A percentile compares a stretch with the other conserved stretches of the same genome.
Conservation (phyloP, 2,797 vertebrate species). For the Fistularia commersonii region DNA sequence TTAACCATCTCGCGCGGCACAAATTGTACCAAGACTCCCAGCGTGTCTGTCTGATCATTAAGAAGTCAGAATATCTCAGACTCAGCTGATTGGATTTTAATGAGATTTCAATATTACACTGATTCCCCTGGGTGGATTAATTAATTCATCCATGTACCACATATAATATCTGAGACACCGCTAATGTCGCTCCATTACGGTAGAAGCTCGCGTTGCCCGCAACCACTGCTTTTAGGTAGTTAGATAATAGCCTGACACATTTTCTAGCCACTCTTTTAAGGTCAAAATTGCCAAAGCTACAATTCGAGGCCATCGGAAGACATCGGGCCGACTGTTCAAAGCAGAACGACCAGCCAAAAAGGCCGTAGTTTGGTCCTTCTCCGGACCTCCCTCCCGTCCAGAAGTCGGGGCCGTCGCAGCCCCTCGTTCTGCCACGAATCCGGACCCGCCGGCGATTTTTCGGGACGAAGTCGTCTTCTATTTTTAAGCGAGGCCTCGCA, state of each 20-base stretch:
- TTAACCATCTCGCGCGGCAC: conserved; percentile 42
- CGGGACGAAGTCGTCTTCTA: too few relatives aligned
- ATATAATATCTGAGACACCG: conserved; percentile 29
- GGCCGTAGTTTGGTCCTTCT: too few relatives aligned
- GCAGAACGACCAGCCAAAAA: too few relatives aligned
- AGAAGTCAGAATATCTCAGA: conserved; percentile 39
- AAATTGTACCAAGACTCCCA: conserved; percentile 33
- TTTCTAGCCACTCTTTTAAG: not conserved
- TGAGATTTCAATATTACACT: conserved; percentile 60
- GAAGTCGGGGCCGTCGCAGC: too few relatives aligned
- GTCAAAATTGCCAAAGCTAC: not conserved
- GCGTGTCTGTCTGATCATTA: conserved; percentile 47
- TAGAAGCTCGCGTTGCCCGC: conserved; percentile 18
- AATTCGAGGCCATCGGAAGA: too few relatives aligned
- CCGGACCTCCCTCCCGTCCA: too few relatives aligned
- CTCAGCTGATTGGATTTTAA: conserved; percentile 56
- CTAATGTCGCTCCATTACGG: conserved; percentile 30
- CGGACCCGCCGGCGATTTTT: too few relatives aligned
- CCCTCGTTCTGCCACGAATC: too few relatives aligned
- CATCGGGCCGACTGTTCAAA: too few relatives aligned
- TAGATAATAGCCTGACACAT: conserved; percentile 1
- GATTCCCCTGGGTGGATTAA: conserved; percentile 53
- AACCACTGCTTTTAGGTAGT: not conserved
- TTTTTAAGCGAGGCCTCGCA: too few relatives aligned
- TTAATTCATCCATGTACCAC: conserved; percentile 52